Percentiles rank a stretch among this genome's conserved stretches.
Conservation (phyloP, 2,888 invertebrate genomes). For the Acheta domesticus region DNA sequence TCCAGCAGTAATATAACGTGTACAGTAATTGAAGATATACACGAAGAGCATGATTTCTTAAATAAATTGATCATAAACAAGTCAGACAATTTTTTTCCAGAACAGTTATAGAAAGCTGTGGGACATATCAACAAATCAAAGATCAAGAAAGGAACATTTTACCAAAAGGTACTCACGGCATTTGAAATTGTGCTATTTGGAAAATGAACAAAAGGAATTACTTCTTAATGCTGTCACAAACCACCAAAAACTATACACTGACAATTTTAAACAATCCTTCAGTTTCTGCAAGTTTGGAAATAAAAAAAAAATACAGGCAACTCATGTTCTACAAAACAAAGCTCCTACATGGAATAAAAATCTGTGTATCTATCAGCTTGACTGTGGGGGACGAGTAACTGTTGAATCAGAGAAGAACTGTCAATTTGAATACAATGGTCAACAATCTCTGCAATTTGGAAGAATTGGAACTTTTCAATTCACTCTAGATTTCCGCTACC, state of each 20-base stretch:
- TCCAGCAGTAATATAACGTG: not conserved
- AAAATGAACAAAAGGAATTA: not conserved
- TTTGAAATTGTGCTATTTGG: not conserved
- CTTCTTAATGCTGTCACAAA: not conserved
- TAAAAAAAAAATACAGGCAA: not conserved
- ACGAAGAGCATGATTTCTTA: not conserved
- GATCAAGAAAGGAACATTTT: not conserved
- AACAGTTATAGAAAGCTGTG: not conserved
- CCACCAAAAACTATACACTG: not conserved
- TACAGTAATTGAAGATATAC: not conserved
- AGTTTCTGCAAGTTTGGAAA: not conserved
- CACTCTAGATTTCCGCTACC: constrained; percentile 27
- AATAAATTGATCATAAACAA: not conserved
- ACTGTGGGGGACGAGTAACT: constrained; percentile 22
- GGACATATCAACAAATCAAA: not conserved
- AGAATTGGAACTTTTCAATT: not conserved
- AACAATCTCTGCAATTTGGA: constrained; percentile 24
- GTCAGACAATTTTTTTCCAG: not conserved
- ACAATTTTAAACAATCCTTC: not conserved
- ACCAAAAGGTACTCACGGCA: not conserved
- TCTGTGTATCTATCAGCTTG: constrained; percentile 22
- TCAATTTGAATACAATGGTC: constrained; percentile 22
- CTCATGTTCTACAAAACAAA: not conserved
- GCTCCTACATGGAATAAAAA: constrained; percentile 22
- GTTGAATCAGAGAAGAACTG: constrained; percentile 29